phyloP scores from a whole-genome alignment of 2,888 invertebrate species.

The Rhimphoctona megacephalus region DNA sequence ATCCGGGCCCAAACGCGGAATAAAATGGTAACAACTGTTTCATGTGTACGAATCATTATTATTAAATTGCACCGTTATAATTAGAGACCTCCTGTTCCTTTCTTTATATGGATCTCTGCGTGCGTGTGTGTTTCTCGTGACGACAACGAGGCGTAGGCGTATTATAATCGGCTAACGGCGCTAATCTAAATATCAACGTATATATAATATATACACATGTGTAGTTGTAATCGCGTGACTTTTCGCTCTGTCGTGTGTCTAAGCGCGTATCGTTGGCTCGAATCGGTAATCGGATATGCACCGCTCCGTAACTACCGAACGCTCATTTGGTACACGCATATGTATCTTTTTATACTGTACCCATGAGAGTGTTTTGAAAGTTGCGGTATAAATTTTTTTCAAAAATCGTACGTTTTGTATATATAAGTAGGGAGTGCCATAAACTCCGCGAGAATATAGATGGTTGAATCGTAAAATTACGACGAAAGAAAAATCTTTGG shows the following conservation, averaged over 20 bases:
- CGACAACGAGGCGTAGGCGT: slow-evolving; percentile 51
- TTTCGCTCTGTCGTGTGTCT: slow-evolving; percentile 55
- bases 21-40: slow-evolving; percentile 19
- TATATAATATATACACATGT: slow-evolving; percentile 3
- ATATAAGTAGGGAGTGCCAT: too few species aligned
- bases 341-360: too few species aligned
- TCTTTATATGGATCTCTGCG: neutral
- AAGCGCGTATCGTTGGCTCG: slow-evolving; percentile 31
- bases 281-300: slow-evolving; percentile 55
- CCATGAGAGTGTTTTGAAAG: too few species aligned
- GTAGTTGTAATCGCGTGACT: slow-evolving; percentile 49
- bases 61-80: slow-evolving; percentile 52
- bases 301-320: slow-evolving; percentile 27
- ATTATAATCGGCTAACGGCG: slow-evolving; percentile 50
- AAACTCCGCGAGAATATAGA: too few species aligned
- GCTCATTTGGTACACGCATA: neutral
- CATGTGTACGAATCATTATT: slow-evolving; percentile 42
- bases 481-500: too few species aligned
- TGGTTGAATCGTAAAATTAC: too few species aligned
- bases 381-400: too few species aligned
- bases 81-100: slow-evolving; percentile 20
- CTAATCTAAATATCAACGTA: slow-evolving; percentile 25
- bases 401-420: too few species aligned
- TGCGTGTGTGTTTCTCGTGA: slow-evolving; percentile 36
- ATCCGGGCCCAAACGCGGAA: neutral